Evolutionary conservation across 2,888 invertebrate species (phyloP), one percentile per base, ranked within the genome.

Genomic region (Polyploca ridens): DNA sequence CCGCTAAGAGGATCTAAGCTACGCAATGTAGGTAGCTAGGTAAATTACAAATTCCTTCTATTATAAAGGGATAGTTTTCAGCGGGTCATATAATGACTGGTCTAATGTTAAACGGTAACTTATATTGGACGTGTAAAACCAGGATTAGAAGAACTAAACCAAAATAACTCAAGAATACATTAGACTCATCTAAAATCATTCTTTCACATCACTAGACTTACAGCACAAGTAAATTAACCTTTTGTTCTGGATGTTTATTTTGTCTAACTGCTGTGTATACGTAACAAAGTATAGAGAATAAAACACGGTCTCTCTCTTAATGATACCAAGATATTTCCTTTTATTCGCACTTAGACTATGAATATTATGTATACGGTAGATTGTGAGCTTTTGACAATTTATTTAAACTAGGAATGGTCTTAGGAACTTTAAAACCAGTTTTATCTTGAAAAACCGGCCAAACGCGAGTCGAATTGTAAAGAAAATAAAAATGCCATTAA

Each of bases 211-310:
- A 54, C n/a, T 4, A 49, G 16, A 16, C 16, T 54, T 54, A 54
- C 19, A 54, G n/a, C 16, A 54, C 19, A 54, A 54, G 54, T 54
- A 54, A 54, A 54, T 54, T 16, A 54, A 54, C 54, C 54, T 54
- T 54, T 54, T 54, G 54, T 54, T 54, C 54, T 19, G 3, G 4
- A 54, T 54, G 19, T 54, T 54, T 54, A 19, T 54, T 54, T 16
- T 8, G 16, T 46, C 49, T 49, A 49, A 49, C 49, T 49, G 49
- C 49, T 16, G 6, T 49, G 16, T n/a, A 7, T 16, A 54, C n/a
- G n/a, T 6, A 19, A 54, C 7, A 19, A 54, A 19, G 19, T 54
- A 54, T 16, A 54, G 8, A 19, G 16, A 54, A 54, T 54, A 19
- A 54, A 46, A 46, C 46, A 46, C 41, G 46, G 54, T 7, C 46